Evolutionary conservation across 2,797 vertebrate species (phyloP).

Genomic region (Neosalanx taihuensis): DNA sequence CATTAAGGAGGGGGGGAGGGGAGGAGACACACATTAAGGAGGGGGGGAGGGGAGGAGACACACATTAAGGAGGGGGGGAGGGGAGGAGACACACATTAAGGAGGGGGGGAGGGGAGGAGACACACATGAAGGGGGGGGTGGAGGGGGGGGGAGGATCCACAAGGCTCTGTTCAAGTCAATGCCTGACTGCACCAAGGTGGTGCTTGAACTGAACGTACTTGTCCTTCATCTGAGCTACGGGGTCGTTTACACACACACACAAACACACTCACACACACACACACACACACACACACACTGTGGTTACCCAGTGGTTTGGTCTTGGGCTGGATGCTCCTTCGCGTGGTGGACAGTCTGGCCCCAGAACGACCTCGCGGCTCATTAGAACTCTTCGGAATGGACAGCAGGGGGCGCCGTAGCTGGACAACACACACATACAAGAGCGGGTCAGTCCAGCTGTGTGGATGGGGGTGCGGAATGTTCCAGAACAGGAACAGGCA

Average conservation of each 20-base stretch:
- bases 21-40: slow-evolving; percentile 36
- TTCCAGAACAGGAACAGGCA: neutral
- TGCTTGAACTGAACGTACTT: neutral
- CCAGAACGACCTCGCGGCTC: slow-evolving; percentile 84
- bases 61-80: slow-evolving; percentile 27
- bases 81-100: slow-evolving; percentile 37
- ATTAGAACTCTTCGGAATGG: slow-evolving; percentile 86
- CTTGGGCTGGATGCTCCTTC: slow-evolving; percentile 94
- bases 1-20: slow-evolving; percentile 8
- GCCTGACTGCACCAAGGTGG: too few relatives aligned
- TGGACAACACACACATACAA: slow-evolving; percentile 46
- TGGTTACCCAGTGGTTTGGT: slow-evolving; percentile 84
- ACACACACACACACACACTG: slow-evolving; percentile 27
- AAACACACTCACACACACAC: slow-evolving; percentile 13
- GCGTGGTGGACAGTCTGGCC: slow-evolving; percentile 91
- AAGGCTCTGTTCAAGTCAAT: slow-evolving; percentile 33
- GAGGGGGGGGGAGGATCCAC: slow-evolving; percentile 37
- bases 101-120: slow-evolving; percentile 24
- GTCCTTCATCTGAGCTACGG: slow-evolving; percentile 40
- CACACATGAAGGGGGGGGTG: slow-evolving; percentile 24
- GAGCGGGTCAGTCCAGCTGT: neutral
- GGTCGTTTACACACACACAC: slow-evolving; percentile 13
- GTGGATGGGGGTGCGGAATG: neutral
- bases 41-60: slow-evolving; percentile 20
- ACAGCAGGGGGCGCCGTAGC: slow-evolving; percentile 92